A percentile compares a stretch with the other conserved stretches of the same genome.
phyloP scores from a whole-genome alignment of 2,797 vertebrate genomes.

The Loris lydekkerianus region DNA sequence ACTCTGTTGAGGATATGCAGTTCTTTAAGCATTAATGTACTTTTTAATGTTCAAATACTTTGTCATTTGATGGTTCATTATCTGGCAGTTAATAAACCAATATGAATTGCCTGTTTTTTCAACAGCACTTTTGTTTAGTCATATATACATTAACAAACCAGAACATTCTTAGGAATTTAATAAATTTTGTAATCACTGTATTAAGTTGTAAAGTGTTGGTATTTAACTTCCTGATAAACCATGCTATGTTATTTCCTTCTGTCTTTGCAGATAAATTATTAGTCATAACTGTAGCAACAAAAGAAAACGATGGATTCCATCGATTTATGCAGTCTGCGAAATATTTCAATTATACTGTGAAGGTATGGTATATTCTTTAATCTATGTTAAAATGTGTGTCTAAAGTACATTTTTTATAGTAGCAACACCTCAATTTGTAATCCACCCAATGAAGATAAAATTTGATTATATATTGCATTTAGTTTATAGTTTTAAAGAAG shows the following conservation, averaged over 20 bases:
- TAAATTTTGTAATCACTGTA: not conserved
- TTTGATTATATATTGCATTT: not conserved
- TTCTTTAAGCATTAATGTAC: not conserved
- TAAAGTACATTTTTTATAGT: not conserved
- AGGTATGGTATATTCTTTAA: constrained; percentile 90
- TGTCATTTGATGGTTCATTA: not conserved
- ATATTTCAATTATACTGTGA: constrained; percentile 97
- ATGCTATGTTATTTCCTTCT: constrained; percentile 48
- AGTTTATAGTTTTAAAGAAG: constrained; percentile 10
- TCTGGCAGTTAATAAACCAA: not conserved
- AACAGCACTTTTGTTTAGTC: not conserved
- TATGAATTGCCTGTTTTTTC: not conserved
- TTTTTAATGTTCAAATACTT: constrained; percentile 33
- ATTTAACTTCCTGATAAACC: constrained; percentile 15
- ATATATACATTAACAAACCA: not conserved
- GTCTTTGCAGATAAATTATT: constrained; percentile 94
- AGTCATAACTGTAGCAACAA: constrained; percentile 96
- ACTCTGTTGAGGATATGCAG: not conserved
- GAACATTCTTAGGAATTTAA: not conserved
- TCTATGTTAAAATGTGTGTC: not conserved
- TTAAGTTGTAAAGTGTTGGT: constrained; percentile 14
- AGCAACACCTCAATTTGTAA: not conserved
- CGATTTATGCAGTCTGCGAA: constrained; percentile 96
- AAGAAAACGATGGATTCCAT: constrained; percentile 95
- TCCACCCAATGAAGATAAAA: not conserved